Conservation (phyloP, 1,140 invertebrate species). For the Drosophila parvula region DNA sequence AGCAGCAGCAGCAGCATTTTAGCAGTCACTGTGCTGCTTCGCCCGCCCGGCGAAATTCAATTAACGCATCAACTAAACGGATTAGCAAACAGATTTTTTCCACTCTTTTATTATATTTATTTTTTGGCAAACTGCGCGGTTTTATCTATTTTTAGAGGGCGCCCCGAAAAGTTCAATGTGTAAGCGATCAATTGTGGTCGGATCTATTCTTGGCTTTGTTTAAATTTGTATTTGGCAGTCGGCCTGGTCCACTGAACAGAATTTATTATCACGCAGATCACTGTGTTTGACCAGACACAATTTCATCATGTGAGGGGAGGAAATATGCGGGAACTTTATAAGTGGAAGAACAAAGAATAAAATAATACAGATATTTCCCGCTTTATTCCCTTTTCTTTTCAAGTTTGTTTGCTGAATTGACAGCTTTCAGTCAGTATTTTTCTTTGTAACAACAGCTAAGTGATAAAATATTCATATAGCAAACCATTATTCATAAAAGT, state of each 20-base stretch:
- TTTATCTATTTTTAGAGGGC: conserved; percentile 58
- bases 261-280: conserved; percentile 22
- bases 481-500: background rate
- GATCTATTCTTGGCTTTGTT: conserved; percentile 60
- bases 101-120: background rate
- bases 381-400: background rate
- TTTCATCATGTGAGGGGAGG: conserved; percentile 2
- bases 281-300: conserved; percentile 31
- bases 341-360: conserved; percentile 7
- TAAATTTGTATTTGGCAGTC: conserved; percentile 37
- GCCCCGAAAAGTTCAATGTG: conserved; percentile 57
- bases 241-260: conserved; percentile 29
- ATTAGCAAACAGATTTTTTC: conserved; percentile 46
- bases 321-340: background rate
- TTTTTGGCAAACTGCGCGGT: conserved; percentile 49
- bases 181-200: conserved; percentile 46
- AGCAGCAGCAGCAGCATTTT: conserved; percentile 6
- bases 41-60: conserved; percentile 35
- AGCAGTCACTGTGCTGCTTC: conserved; percentile 15
- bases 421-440: background rate
- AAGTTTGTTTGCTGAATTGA: background rate
- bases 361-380: background rate
- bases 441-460: background rate
- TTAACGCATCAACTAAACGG: conserved; percentile 49
- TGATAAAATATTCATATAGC: too few species aligned